Evolutionary conservation across 2,113 vertebrate genomes (phyloP).

Genomic region (Catharus bicknelli): DNA sequence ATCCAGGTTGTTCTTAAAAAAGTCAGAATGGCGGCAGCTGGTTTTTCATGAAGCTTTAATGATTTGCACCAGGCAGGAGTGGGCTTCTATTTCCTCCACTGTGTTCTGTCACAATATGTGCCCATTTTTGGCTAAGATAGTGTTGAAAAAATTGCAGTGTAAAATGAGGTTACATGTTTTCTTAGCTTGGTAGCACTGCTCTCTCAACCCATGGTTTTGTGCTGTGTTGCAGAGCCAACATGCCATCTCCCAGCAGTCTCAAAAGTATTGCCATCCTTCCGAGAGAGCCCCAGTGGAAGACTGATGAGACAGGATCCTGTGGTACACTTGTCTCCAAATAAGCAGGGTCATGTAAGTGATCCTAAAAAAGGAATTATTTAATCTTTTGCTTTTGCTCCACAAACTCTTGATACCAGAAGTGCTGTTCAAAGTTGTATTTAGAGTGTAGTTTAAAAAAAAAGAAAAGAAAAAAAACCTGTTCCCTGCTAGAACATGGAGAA

Average conservation of each 20-base stretch:
- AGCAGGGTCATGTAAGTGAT: conserved; percentile 85
- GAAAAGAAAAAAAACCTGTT: not conserved
- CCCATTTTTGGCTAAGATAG: not conserved
- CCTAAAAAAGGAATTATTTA: not conserved
- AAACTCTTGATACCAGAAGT: not conserved
- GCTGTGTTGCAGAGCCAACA: conserved; percentile 82
- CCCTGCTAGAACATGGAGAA: not conserved
- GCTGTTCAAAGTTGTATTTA: not conserved
- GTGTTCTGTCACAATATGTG: not conserved
- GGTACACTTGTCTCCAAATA: conserved; percentile 88
- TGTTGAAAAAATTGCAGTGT: not conserved
- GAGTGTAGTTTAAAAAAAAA: not conserved
- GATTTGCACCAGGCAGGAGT: not conserved
- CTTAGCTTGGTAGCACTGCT: not conserved
- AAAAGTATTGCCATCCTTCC: conserved; percentile 89
- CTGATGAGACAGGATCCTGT: conserved; percentile 87
- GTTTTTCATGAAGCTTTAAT: not conserved
- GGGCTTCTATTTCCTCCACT: not conserved
- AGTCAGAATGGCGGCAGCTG: not conserved
- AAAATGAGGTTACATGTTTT: not conserved
- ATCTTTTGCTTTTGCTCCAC: not conserved
- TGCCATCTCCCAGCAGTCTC: conserved; percentile 86
- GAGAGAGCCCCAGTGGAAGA: conserved; percentile 87
- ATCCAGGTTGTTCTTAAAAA: not conserved
- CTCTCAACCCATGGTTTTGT: conserved; percentile 16